These are phyloP conservation scores for Colaptes auratus DNA, from an alignment of 2,113 vertebrate species.

Conservation along the genomic window DNA sequence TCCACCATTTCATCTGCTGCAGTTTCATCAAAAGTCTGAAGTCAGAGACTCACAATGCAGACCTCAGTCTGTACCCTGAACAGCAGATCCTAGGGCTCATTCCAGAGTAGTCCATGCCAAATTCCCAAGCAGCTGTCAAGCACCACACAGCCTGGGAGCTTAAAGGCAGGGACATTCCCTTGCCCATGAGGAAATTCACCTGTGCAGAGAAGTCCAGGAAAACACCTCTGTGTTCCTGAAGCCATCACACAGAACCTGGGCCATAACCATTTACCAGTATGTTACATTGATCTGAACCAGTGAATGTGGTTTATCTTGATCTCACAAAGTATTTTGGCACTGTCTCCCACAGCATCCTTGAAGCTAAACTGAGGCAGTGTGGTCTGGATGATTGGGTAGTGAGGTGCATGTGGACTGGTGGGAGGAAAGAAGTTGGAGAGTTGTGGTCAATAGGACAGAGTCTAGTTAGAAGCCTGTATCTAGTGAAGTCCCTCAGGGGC, in stretches of 20 bases:
- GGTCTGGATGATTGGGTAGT: too few species aligned
- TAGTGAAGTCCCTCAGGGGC: too few species aligned
- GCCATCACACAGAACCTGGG: background rate
- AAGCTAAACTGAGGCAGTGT: too few species aligned
- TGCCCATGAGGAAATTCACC: background rate
- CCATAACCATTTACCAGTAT: background rate
- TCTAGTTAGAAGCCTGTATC: too few species aligned
- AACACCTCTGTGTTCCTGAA: fast-evolving
- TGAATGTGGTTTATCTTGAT: too few species aligned
- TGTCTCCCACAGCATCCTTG: too few species aligned
- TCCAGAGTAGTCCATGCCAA: background rate
- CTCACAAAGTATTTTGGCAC: too few species aligned
- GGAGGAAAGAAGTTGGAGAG: too few species aligned
- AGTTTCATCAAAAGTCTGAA: background rate
- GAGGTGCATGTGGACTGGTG: too few species aligned
- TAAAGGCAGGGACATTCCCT: background rate
- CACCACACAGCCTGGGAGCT: background rate
- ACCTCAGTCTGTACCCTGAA: background rate
- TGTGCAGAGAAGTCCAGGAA: background rate
- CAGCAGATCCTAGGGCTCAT: background rate
- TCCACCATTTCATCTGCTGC: background rate
- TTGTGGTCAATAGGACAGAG: too few species aligned
- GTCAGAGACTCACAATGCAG: background rate
- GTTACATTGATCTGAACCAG: background rate
- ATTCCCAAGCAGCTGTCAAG: background rate